Evolutionary conservation across 2,797 vertebrate genomes (phyloP).

Genomic region (Tangara arthus): DNA sequence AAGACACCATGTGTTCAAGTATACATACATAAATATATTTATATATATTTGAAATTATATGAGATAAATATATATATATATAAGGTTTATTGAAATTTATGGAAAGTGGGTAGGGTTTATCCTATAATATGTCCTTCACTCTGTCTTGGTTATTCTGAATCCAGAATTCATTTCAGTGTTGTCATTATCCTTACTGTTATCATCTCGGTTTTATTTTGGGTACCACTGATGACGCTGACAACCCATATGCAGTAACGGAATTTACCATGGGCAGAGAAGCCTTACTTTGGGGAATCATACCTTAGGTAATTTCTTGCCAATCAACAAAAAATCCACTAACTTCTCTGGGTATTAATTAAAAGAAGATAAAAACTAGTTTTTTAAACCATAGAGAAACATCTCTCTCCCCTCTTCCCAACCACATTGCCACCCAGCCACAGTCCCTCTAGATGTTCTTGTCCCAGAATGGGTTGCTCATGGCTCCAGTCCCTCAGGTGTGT

Average conservation of each 20-base stretch:
- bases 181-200: neutral
- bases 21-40: neutral
- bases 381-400: neutral
- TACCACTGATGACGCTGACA: neutral
- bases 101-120: neutral
- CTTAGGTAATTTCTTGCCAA: neutral
- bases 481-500: accelerated
- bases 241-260: neutral
- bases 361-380: neutral
- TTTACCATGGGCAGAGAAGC: neutral
- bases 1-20: neutral
- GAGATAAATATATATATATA: neutral
- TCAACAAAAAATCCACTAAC: neutral
- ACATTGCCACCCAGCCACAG: neutral
- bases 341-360: neutral
- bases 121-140: neutral
- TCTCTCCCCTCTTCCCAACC: neutral
- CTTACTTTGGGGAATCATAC: neutral
- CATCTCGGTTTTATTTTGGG: neutral
- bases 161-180: neutral
- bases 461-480: accelerated
- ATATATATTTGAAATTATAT: neutral
- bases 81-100: neutral
- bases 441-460: neutral
- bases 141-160: neutral